Conservation (phyloP, 2,113 vertebrate genomes). For the Dromiciops gliroides region DNA sequence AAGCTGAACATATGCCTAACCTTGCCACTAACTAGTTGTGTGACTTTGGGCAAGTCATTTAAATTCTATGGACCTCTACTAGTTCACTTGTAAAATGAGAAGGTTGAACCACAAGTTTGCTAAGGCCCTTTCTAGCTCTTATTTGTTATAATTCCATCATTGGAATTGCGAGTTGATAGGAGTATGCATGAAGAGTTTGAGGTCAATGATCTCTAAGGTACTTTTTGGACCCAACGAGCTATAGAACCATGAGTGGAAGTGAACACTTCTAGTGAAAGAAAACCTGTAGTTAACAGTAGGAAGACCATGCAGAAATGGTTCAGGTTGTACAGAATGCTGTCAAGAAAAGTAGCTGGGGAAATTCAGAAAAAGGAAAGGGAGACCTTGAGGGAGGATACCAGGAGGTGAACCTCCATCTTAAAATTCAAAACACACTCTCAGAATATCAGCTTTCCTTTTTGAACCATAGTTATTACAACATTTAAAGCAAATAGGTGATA, state of each 20-base stretch:
- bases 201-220: background rate
- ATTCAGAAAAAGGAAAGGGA: constrained; percentile 22
- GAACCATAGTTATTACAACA: constrained; percentile 78
- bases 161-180: background rate
- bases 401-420: constrained; percentile 61
- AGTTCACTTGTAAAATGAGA: background rate
- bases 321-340: background rate
- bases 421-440: constrained; percentile 63
- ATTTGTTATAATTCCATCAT: background rate
- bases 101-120: background rate
- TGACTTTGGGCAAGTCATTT: background rate
- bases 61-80: background rate
- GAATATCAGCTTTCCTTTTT: constrained; percentile 73
- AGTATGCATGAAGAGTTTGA: background rate
- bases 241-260: background rate
- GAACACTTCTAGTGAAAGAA: background rate
- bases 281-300: background rate
- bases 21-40: background rate
- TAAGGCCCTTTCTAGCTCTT: background rate
- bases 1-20: background rate
- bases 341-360: background rate
- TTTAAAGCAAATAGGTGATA: constrained; percentile 79
- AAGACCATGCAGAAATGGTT: background rate
- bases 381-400: constrained; percentile 48
- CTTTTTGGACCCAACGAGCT: background rate